Percentiles rank a stretch among this genome's conserved stretches.
Conservation (phyloP, 1,140 invertebrate genomes). For the Pemphigus obesinymphae region DNA sequence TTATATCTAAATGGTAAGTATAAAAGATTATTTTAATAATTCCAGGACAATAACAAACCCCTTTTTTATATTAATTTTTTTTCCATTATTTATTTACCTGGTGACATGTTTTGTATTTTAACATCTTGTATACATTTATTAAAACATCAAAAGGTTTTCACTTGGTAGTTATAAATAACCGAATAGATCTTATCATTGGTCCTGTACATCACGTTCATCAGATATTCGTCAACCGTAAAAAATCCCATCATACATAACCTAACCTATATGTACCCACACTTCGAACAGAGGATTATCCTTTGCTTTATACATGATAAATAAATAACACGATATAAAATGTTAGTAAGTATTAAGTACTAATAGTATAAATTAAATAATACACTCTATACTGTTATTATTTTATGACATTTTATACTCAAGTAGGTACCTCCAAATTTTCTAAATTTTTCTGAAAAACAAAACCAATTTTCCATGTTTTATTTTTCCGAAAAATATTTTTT, state of each 20-base stretch:
- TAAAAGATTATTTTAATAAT: neutral
- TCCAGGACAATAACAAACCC: neutral
- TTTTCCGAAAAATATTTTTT: too few species aligned
- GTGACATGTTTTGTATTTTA: slow-evolving; percentile 34
- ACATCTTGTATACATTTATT: slow-evolving; percentile 37
- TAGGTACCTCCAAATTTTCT: neutral
- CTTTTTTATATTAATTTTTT: neutral
- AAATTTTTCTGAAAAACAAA: too few species aligned
- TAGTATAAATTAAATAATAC: too few species aligned
- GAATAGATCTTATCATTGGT: slow-evolving; percentile 30
- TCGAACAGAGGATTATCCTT: slow-evolving; percentile 5
- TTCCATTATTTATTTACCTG: slow-evolving; percentile 30
- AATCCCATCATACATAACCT: neutral
- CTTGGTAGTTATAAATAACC: slow-evolving; percentile 28
- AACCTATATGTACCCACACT: slow-evolving; percentile 31
- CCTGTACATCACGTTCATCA: slow-evolving; percentile 38
- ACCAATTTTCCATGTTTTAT: too few species aligned
- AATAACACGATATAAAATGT: slow-evolving; percentile 47
- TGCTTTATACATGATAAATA: slow-evolving; percentile 47
- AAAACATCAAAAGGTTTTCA: slow-evolving; percentile 32
- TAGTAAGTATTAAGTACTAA: too few species aligned
- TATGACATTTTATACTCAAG: too few species aligned
- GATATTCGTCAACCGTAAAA: slow-evolving; percentile 24
- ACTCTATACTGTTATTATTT: too few species aligned
- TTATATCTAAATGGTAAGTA: neutral